Evolutionary conservation across 2,113 vertebrate species (phyloP).

Genomic region (Arizona elegans): DNA sequence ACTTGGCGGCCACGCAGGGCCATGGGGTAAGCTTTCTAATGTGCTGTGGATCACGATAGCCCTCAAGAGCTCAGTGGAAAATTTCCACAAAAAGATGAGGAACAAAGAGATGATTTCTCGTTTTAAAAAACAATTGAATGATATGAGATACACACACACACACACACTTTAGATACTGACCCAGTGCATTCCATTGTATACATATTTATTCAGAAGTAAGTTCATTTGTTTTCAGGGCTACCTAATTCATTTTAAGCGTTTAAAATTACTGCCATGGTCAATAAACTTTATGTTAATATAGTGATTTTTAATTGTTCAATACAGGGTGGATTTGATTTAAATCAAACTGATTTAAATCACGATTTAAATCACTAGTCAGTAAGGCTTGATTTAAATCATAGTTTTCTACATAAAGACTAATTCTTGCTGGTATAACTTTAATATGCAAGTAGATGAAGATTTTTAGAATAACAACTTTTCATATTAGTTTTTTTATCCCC

Average conservation of each 20-base stretch:
- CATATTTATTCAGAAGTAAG: not conserved
- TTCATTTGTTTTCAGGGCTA: not conserved
- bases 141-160: not conserved
- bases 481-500: too few relatives aligned
- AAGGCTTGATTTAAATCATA: too few relatives aligned
- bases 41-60: not conserved
- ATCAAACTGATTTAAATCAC: too few relatives aligned
- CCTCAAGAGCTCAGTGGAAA: not conserved
- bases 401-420: too few relatives aligned
- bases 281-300: not conserved
- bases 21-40: conserved; percentile 41
- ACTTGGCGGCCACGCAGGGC: not conserved
- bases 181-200: not conserved
- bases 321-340: too few relatives aligned
- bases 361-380: too few relatives aligned
- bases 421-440: too few relatives aligned
- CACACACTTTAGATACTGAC: too few relatives aligned
- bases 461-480: too few relatives aligned
- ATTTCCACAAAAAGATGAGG: not conserved
- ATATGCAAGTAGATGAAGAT: too few relatives aligned
- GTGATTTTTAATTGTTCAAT: not conserved
- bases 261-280: not conserved
- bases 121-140: not conserved
- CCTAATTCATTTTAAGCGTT: not conserved
- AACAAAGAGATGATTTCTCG: not conserved